phyloP scores from a whole-genome alignment of 2,888 invertebrate species.

The Mellilla xanthometata region DNA sequence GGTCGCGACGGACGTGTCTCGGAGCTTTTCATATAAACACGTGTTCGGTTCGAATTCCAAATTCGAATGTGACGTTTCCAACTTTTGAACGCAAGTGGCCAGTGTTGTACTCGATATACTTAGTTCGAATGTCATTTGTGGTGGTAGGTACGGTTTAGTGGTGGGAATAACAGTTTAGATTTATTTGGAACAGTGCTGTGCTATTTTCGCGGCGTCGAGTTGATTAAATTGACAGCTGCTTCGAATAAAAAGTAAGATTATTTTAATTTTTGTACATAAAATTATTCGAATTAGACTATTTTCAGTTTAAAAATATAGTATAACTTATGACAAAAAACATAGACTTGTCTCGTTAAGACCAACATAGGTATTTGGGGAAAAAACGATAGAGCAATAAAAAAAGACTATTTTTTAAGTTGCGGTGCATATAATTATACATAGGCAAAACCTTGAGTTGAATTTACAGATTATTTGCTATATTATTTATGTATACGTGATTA shows the following conservation, averaged over 20 bases:
- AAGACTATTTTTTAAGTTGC: no score
- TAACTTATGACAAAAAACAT: no score
- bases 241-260: slow-evolving; percentile 28
- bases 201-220: slow-evolving; percentile 1
- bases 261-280: not conserved
- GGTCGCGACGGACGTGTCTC: slow-evolving; percentile 13
- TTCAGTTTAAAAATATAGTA: no score
- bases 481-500: no score
- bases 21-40: slow-evolving; percentile 10
- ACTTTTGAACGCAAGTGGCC: slow-evolving; percentile 28
- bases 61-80: slow-evolving; percentile 31
- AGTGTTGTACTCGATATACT: slow-evolving; percentile 11
- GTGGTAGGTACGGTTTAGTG: slow-evolving; percentile 47
- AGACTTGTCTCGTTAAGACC: no score
- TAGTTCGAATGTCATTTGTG: slow-evolving; percentile 32
- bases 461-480: no score
- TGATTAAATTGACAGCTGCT: slow-evolving; percentile 38
- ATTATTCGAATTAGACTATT: no score
- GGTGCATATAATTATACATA: no score
- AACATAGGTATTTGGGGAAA: no score
- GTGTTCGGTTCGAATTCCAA: slow-evolving; percentile 24
- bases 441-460: no score
- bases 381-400: no score
- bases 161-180: slow-evolving; percentile 52
- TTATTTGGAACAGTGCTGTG: slow-evolving; percentile 36